Evolutionary conservation across 1,140 invertebrate species (phyloP), one percentile per base, ranked within the genome.

Genomic region (Eueides isabella): DNA sequence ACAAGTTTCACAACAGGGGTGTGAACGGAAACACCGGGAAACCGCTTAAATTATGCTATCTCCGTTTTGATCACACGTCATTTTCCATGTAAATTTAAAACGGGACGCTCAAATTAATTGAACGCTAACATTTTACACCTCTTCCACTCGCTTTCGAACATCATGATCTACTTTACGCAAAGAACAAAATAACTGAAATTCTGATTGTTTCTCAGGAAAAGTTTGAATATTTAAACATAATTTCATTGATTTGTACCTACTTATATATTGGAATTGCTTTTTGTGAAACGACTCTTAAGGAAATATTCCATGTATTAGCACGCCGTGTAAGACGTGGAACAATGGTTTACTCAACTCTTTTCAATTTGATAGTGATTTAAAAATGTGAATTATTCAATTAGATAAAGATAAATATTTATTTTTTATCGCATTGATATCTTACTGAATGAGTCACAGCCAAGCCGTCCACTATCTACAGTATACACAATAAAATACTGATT

Each of bases 121-220:
- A 23, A 9, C 19, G 48, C 23, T 2, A 55, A 26, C 48, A 55
- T 26, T 55, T 55, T 55, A 55, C 48, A 55, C 48, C 48, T 55
- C 23, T 19, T 7, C 5, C 48, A 19, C 19, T 23, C 48, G 23
- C 19, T 23, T 11, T 7, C 7, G 48, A 4, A 7, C 26, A 55
- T 55, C 48, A 55, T n/a, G 48, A 55, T 55, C 48, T 55, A 55
- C 48, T 55, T 55, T 26, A 55, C 48, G 23, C 11, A 55, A 26
- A 55, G 26, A 19, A 55, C 9, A 9, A 23, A 55, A 55, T 55
- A 26, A 55, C 23, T 55, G 23, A 26, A 55, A 12, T 55, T 26
- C 23, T 26, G 48, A 26, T 0, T 26, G 11, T 55, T 14, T 19
- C 1, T 55, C 9, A 55, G 12, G 48, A 2, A 23, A 55, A 26